Conservation (phyloP, 2,113 vertebrate species). For the Corythornis madagascariensis region DNA sequence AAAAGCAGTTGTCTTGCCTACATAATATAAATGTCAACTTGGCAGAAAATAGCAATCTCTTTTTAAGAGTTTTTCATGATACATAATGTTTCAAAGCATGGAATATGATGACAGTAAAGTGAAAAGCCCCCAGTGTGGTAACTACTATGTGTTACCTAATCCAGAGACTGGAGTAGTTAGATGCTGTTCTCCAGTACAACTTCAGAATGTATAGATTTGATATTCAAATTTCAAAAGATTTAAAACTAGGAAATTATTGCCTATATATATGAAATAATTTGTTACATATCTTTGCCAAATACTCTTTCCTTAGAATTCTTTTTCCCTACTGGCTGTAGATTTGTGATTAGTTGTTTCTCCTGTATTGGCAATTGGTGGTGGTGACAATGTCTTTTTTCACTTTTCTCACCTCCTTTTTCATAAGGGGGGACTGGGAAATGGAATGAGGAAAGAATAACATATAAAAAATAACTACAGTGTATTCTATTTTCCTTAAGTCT, state of each 20-base stretch:
- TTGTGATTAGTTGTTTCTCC: neutral
- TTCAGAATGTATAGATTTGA: neutral
- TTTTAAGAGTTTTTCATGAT: neutral
- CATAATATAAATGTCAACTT: neutral
- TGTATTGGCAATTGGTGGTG: neutral
- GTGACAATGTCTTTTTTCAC: neutral
- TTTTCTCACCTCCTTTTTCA: neutral
- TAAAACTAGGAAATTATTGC: neutral
- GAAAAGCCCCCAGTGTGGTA: neutral
- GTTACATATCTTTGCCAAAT: neutral
- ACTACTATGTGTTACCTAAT: neutral
- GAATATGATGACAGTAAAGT: neutral
- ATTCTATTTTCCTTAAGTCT: neutral
- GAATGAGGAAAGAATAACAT: neutral
- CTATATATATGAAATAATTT: neutral
- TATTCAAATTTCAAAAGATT: neutral
- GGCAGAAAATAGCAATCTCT: neutral
- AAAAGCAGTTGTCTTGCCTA: neutral
- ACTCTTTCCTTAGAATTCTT: neutral
- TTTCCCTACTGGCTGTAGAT: neutral
- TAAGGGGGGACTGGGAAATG: neutral
- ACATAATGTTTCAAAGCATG: neutral
- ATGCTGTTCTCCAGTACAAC: neutral
- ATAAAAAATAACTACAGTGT: neutral
- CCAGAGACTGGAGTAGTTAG: neutral